Conservation (phyloP, 2,113 vertebrate species). For the Onychostoma macrolepis region DNA sequence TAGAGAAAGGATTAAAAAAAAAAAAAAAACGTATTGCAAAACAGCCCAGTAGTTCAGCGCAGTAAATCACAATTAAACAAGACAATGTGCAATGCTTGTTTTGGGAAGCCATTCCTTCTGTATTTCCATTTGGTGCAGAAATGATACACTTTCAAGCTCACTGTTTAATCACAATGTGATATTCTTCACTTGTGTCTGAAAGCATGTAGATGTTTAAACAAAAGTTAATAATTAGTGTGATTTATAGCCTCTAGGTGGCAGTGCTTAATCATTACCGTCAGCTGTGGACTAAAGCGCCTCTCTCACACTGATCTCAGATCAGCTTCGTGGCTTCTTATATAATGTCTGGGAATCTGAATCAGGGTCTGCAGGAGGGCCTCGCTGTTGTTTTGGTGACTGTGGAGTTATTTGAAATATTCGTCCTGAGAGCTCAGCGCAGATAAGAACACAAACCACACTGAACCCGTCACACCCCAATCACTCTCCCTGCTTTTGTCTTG, state of each 20-base stretch:
- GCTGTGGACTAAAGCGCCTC: background rate
- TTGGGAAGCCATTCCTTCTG: background rate
- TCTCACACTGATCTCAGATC: background rate
- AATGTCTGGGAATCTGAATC: background rate
- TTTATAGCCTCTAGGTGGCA: slow-evolving; percentile 68
- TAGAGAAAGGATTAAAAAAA: too few relatives aligned
- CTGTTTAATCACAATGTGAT: background rate
- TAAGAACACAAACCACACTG: background rate
- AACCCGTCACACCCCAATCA: background rate
- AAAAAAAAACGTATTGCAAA: too few relatives aligned
- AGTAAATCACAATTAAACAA: background rate
- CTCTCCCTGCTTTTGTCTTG: slow-evolving; percentile 5
- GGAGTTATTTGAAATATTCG: background rate
- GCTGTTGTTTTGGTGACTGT: background rate
- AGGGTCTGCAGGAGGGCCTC: background rate
- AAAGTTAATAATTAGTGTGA: background rate
- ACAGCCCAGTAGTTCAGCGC: too few relatives aligned
- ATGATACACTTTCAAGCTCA: background rate
- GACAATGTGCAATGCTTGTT: background rate
- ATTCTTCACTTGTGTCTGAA: background rate
- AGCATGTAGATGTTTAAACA: background rate
- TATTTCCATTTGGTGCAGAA: background rate
- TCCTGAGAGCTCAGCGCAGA: background rate
- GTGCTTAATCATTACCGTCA: slow-evolving; percentile 35
- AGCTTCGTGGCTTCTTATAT: background rate